Conservation (phyloP, 2,797 vertebrate genomes). For the Chrosomus eos region DNA sequence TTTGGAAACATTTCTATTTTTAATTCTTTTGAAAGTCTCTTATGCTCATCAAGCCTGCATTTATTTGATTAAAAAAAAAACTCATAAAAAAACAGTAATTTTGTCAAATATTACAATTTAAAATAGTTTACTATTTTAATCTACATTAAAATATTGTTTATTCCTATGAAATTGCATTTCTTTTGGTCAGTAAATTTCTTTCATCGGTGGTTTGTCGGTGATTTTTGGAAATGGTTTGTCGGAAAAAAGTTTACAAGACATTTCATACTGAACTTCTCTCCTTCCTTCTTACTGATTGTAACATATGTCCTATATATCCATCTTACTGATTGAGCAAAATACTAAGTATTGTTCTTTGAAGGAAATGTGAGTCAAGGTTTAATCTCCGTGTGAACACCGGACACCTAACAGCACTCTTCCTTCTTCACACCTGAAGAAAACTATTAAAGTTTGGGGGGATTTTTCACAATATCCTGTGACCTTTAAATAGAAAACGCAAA, state of each 20-base stretch:
- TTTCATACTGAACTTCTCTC: neutral
- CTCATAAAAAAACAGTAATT: no score
- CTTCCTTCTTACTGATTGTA: neutral
- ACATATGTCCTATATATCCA: neutral
- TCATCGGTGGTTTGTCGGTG: neutral
- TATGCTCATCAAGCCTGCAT: no score
- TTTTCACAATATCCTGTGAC: conserved; percentile 37
- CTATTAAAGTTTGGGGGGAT: conserved; percentile 22
- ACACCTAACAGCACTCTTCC: conserved; percentile 3
- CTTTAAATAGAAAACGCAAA: conserved; percentile 21
- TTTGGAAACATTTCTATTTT: no score
- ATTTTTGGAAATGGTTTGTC: no score
- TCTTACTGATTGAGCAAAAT: neutral
- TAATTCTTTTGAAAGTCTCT: no score
- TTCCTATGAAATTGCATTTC: no score
- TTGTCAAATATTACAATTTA: no score
- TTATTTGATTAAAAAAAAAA: no score
- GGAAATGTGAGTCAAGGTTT: neutral
- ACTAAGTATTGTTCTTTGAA: neutral
- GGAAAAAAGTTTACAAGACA: neutral
- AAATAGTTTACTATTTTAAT: no score
- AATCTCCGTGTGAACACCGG: conserved; percentile 11
- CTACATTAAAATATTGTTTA: no score
- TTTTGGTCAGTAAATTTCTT: neutral
- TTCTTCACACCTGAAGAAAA: conserved; percentile 30